Evolutionary conservation across 1,140 invertebrate genomes (phyloP).

Genomic region (Camponotus pennsylvanicus): DNA sequence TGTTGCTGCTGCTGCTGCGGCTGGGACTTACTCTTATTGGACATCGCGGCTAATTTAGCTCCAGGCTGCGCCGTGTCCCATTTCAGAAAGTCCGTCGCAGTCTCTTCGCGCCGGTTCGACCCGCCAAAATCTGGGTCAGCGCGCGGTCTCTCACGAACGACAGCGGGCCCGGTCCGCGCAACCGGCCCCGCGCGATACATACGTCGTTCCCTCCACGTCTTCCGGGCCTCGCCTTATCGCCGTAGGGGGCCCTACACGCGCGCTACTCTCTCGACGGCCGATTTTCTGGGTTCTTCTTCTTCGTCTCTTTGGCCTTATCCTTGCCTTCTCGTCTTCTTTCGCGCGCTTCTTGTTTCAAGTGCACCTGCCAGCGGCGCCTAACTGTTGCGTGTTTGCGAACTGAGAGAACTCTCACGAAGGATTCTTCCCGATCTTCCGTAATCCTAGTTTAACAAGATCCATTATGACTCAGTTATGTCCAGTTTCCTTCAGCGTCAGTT

Average conservation of each 20-base stretch:
- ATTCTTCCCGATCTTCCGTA: not conserved
- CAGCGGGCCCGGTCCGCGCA: constrained; percentile 35
- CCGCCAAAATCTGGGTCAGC: constrained; percentile 81
- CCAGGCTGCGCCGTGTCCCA: constrained; percentile 81
- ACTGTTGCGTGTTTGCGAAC: not conserved
- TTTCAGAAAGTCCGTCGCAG: constrained; percentile 81
- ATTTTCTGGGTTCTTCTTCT: constrained; percentile 20
- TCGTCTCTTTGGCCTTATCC: not conserved
- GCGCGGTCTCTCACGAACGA: constrained; percentile 54
- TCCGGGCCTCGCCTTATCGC: constrained; percentile 57
- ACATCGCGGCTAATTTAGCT: constrained; percentile 85
- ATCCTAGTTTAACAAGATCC: not conserved
- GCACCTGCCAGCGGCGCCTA: constrained; percentile 40
- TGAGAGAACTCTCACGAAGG: not conserved
- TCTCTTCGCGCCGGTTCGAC: constrained; percentile 71
- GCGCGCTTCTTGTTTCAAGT: constrained; percentile 25
- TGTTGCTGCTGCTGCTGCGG: constrained; percentile 79
- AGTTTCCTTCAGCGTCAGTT: not conserved
- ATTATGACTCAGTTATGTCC: constrained; percentile 1
- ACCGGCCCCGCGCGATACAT: constrained; percentile 54
- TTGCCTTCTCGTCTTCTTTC: constrained; percentile 13
- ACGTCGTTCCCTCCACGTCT: constrained; percentile 32
- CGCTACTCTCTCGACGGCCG: constrained; percentile 22
- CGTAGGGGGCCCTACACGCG: constrained; percentile 27
- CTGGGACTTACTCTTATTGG: constrained; percentile 85